Base-by-base conservation (phyloP, 1,140 invertebrate species). In the Pseudomyrmex flavicornis region DNA sequence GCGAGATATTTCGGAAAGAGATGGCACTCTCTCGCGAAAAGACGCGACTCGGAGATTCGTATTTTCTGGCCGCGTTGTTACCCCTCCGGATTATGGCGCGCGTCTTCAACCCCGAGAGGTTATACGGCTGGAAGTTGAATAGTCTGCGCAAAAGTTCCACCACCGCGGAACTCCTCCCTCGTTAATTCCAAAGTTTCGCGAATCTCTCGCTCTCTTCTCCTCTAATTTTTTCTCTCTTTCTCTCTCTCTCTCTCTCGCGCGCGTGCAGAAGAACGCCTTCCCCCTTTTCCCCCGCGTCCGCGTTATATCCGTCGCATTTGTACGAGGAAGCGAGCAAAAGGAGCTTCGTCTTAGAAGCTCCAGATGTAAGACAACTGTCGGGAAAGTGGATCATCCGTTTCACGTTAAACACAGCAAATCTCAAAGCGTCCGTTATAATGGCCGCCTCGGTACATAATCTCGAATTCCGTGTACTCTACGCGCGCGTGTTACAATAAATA, bases 131-230 rank as follows among this genome's bases (percentile, higher is more conserved):
- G 72, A 88, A 89, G 88, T 86, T 88, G 88, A 89, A 89, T 89
- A 83, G 87, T 88, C 87, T 86, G 59, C 70, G 74, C 76, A 63
- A 89, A 89, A 89, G 84, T 89, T 89, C 85, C 82, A 61, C 72
- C 82, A 50, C 76, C 85, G 80, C 72, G 85, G 46, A 84, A 56
- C 75, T 84, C 82, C 70, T 72, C 74, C 76, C 88, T 89, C 88
- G 88, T 89, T 89, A 89, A 89, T 89, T 88, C 85, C 77, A 84
- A 89, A 89, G 87, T 89, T 89, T 86, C 82, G 84, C n/a, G 87
- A 88, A 89, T 89, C 87, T 89, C 87, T 79, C 62, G 76, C 46
- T 54, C 50, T 69, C 9, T 73, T 58, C 68, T 3, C 10, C 65
- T 68, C 12, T 15, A 50, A 26, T 35, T 35, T 35, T 35, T 35